A percentile compares a stretch with the other conserved stretches of the same genome.
These are phyloP conservation scores for Gallinago solitaria DNA, from an alignment of 2,797 vertebrate genomes.

Conservation along the genomic window DNA sequence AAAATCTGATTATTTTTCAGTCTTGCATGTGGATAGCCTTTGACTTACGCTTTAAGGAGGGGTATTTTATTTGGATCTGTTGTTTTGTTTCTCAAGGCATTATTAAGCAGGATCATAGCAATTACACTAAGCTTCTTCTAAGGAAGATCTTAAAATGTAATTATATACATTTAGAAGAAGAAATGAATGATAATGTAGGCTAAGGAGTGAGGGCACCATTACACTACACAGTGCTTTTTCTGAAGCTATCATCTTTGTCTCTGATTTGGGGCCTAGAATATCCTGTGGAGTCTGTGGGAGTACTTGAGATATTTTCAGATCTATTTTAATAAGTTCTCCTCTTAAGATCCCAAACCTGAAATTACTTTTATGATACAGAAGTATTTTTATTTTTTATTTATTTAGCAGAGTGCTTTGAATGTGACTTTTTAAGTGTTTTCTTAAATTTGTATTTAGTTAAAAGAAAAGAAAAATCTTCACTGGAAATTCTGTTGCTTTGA, in stretches of 20 bases:
- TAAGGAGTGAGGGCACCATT: slow-evolving; percentile 47
- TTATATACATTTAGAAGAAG: slow-evolving; percentile 56
- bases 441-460: neutral
- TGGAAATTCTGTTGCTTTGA: neutral
- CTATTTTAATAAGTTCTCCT: neutral
- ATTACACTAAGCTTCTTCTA: slow-evolving; percentile 56
- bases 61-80: slow-evolving; percentile 71
- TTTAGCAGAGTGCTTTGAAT: neutral
- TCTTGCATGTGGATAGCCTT: slow-evolving; percentile 75
- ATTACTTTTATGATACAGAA: neutral
- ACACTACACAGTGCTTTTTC: neutral
- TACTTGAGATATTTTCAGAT: neutral
- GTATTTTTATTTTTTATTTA: neutral
- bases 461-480: neutral
- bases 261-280: neutral
- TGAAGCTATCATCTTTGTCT: slow-evolving; percentile 3
- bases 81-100: slow-evolving; percentile 71
- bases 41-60: slow-evolving; percentile 73
- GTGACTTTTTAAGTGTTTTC: neutral
- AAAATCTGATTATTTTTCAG: slow-evolving; percentile 78
- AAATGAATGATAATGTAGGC: slow-evolving; percentile 34
- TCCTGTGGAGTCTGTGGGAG: neutral
- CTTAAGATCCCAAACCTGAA: neutral
- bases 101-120: slow-evolving; percentile 74
- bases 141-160: slow-evolving; percentile 66